Percentiles rank a stretch among this genome's conserved stretches.
Conservation (phyloP, 2,113 vertebrate genomes). For the Chroicocephalus ridibundus region DNA sequence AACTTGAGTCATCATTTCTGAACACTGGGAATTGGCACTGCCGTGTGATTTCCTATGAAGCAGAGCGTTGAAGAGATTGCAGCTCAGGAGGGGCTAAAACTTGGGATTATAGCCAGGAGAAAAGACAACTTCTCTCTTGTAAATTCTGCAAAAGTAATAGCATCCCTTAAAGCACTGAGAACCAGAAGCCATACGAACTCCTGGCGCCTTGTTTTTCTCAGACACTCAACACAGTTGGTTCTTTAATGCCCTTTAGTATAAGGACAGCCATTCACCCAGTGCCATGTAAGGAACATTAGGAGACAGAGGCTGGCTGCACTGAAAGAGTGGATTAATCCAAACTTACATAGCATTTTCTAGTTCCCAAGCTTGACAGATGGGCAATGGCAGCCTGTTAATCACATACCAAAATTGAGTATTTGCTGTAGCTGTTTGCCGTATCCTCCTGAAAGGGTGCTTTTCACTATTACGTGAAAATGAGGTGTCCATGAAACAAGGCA, state of each 20-base stretch:
- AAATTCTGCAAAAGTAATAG: slow-evolving; percentile 6
- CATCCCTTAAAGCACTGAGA: neutral
- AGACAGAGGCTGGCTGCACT: neutral
- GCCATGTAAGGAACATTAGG: neutral
- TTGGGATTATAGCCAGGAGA: neutral
- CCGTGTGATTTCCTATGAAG: slow-evolving; percentile 7
- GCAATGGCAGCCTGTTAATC: neutral
- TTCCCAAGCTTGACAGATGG: neutral
- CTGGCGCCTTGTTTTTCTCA: neutral
- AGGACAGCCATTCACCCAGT: neutral
- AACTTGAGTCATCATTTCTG: neutral
- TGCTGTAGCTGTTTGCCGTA: neutral
- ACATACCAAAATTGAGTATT: neutral
- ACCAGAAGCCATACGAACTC: neutral
- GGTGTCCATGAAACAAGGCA: neutral
- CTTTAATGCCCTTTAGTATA: neutral
- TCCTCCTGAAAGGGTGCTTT: neutral
- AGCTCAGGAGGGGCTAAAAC: neutral
- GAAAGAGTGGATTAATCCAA: neutral
- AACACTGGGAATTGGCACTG: neutral
- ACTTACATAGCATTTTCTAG: neutral
- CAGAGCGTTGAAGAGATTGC: neutral
- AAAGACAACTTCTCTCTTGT: neutral
- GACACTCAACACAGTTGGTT: neutral
- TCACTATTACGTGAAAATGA: neutral